Evolutionary conservation across 2,113 vertebrate species (phyloP), one percentile per base, ranked within the genome.

Genomic region (Delphinapterus leucas): DNA sequence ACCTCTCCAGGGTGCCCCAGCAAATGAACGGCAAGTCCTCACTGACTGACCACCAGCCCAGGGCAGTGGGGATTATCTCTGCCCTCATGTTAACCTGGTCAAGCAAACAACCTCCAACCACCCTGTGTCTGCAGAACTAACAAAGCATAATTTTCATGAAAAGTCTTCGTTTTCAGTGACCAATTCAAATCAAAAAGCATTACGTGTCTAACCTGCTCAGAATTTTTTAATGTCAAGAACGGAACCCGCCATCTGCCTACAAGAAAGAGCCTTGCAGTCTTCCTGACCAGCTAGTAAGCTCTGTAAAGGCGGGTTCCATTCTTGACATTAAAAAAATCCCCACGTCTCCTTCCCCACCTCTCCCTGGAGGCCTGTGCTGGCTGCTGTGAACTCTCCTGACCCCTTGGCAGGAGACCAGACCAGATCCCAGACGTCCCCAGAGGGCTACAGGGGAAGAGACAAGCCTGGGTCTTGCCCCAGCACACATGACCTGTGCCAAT

Each of bases 191-290:
- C 18, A 33, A 55, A 60, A 84, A 63, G n/a, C 2, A 65, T 4
- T 44, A 36, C 80, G 61, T 26, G 25, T 23, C 58, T 55, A 88
- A 58, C 53, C 36, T 8, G 28, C 36, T 68, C 71, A 8, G 17
- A 38, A n/a, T 68, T 53, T 47, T 83, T 85, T 80, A 88, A 61
- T 17, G 65, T 70, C 12, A 94, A 53, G 73, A 77, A 92, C 12
- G 15, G 21, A 18, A 70, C 28, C 61, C 23, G 15, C 14, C 49
- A 70, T 23, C 61, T 15, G 25, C 49, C 49, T 53, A 53, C 49
- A 53, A 53, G 14, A 53, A 53, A 53, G 49, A 53, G 49, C 15
- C 49, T 53, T 53, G 14, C 49, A 53, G 49, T 53, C 14, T 53
- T 15, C 15, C 68, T 55, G 53, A 55, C 53, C 49, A 49, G 49